phyloP scores from a whole-genome alignment of 2,888 invertebrate species.

The Biston betularia region DNA sequence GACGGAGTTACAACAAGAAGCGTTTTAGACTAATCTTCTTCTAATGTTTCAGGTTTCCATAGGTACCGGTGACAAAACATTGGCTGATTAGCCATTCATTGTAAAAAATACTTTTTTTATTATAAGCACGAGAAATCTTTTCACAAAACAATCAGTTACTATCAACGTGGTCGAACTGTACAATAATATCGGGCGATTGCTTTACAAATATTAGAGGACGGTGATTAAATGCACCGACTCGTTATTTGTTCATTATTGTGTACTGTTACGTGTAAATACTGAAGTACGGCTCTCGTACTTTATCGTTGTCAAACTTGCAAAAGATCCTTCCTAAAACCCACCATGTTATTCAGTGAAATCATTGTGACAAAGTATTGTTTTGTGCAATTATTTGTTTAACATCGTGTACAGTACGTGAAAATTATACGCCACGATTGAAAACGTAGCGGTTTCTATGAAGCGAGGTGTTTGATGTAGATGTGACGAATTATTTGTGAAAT shows the following conservation, averaged over 20 bases:
- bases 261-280: constrained; percentile 33
- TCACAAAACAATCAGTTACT: no score
- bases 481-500: constrained; percentile 22
- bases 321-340: not conserved
- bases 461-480: constrained; percentile 26
- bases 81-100: no score
- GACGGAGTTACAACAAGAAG: no score
- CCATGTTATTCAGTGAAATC: not conserved
- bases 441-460: constrained; percentile 29
- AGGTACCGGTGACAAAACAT: no score
- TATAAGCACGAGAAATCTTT: no score
- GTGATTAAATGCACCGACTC: constrained; percentile 59
- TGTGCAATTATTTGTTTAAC: constrained; percentile 8
- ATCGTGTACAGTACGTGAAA: constrained; percentile 23
- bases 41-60: no score
- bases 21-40: no score
- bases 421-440: constrained; percentile 33
- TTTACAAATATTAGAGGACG: constrained; percentile 73
- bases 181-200: constrained; percentile 59
- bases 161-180: constrained; percentile 37
- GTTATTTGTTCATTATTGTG: constrained; percentile 57
- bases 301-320: constrained; percentile 7
- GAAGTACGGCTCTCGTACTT: not conserved
- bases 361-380: constrained; percentile 18
- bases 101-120: no score